Evolutionary conservation across 2,888 invertebrate species (phyloP), one percentile per base, ranked within the genome.

Genomic region (Aphidoletes aphidimyza): DNA sequence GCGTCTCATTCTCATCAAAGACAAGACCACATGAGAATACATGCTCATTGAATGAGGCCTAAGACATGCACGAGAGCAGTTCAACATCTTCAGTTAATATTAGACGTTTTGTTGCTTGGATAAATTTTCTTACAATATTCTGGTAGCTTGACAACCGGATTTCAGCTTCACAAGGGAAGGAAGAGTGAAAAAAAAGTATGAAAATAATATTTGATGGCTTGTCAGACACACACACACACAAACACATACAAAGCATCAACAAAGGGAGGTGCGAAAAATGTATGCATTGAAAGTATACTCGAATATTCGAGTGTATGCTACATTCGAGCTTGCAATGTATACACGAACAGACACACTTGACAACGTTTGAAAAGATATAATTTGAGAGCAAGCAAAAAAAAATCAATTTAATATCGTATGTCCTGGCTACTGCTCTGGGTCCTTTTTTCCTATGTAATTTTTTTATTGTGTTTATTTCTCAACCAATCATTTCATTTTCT

Each of bases 121-220:
- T 69, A 30, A 69, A 30, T 69, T 69, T 54, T 34, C 9, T 69
- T 11, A 69, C 69, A 69, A 69, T 30, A 69, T 30, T 30, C 69
- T 69, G 69, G 34, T 69, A 14, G 69, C 69, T 69, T 69, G 69
- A 69, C 69, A 69, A 69, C n/a, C 30, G 69, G 14, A 69, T 69
- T 69, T 9, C 69, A 26, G 69, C 2, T 5, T 5, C 54, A 26
- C 0, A 2, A 17, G 6, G 14, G 17, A 17, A 2, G 17, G 19
- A 2, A 8, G 22, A 54, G 54, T 3, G 9, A 54, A 2, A 22
- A 9, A n/a, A 9, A 47, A 9, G 22, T 22, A 54, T 2, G 14
- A 3, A 54, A 22, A 54, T 22, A 14, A 69, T 42, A 42, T 69
- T 69, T 30, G 30, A 30, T 69, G 30, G 26, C 69, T 30, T 69